Percentiles rank a stretch among this genome's conserved stretches.
Conservation (phyloP, 1,140 invertebrate species). For the Drosophila pandora region DNA sequence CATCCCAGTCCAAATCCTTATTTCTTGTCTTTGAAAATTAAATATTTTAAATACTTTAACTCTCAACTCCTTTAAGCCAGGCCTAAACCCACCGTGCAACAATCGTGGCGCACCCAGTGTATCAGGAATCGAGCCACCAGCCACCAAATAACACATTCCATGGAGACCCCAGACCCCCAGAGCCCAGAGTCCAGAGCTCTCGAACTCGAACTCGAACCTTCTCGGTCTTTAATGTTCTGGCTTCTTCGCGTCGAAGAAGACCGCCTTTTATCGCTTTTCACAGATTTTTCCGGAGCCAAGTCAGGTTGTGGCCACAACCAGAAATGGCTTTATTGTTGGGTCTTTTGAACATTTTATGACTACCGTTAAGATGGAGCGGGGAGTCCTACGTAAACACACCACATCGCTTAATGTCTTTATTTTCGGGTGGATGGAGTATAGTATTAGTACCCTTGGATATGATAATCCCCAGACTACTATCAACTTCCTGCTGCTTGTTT, state of each 20-base stretch:
- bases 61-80: too few relatives aligned
- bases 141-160: conserved; percentile 48
- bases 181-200: conserved; percentile 7
- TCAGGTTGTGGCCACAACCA: conserved; percentile 31
- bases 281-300: conserved; percentile 69
- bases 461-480: not conserved
- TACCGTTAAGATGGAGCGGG: conserved; percentile 69
- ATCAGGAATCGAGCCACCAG: conserved; percentile 22
- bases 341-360: conserved; percentile 58
- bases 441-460: not conserved
- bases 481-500: conserved; percentile 60
- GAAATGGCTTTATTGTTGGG: conserved; percentile 65
- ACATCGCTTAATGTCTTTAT: conserved; percentile 26
- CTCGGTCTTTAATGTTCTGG: conserved; percentile 17
- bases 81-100: conserved; percentile 42
- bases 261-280: conserved; percentile 74
- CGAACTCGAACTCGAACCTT: conserved; percentile 35
- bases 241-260: conserved; percentile 14
- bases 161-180: not conserved
- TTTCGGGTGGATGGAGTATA: not conserved
- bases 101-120: conserved; percentile 37
- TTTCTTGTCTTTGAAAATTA: not conserved
- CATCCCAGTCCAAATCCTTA: too few relatives aligned
- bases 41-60: not conserved
- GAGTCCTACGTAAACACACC: conserved; percentile 51